Percentiles rank a stretch among this genome's conserved stretches.
Evolutionary conservation across 2,888 invertebrate species (phyloP).

Genomic region (Tetragonisca angustula): DNA sequence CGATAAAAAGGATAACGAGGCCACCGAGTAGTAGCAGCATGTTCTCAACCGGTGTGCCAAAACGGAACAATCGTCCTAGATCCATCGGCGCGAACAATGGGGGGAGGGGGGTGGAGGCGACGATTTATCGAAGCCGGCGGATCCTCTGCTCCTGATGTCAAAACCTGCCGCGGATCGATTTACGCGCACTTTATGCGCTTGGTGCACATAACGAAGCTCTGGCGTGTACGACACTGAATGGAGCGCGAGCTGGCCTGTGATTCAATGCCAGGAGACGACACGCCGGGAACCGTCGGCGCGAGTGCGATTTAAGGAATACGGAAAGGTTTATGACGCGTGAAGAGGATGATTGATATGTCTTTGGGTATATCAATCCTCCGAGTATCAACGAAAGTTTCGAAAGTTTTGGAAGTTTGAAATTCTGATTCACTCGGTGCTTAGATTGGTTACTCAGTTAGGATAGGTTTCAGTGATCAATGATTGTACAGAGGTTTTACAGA

Average conservation of each 20-base stretch:
- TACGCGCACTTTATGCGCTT: slow-evolving; percentile 57
- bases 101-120: slow-evolving; percentile 1
- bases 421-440: too few species aligned
- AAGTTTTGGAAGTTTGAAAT: too few species aligned
- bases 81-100: slow-evolving; percentile 68
- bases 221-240: slow-evolving; percentile 27
- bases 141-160: slow-evolving; percentile 55
- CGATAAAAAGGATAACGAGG: slow-evolving; percentile 70
- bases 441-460: too few species aligned
- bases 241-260: slow-evolving; percentile 36
- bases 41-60: slow-evolving; percentile 57
- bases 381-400: too few species aligned
- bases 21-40: slow-evolving; percentile 38
- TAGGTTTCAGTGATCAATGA: too few species aligned
- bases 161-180: slow-evolving; percentile 67
- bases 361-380: too few species aligned
- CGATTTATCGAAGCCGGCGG: slow-evolving; percentile 69
- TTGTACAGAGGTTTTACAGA: too few species aligned
- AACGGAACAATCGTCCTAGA: slow-evolving; percentile 72
- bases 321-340: not conserved
- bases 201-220: slow-evolving; percentile 46
- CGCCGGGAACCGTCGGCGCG: not conserved
- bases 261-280: slow-evolving; percentile 36
- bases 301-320: not conserved
- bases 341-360: not conserved